Conservation (phyloP, 2,797 vertebrate genomes). For the Melanotaenia boesemani region DNA sequence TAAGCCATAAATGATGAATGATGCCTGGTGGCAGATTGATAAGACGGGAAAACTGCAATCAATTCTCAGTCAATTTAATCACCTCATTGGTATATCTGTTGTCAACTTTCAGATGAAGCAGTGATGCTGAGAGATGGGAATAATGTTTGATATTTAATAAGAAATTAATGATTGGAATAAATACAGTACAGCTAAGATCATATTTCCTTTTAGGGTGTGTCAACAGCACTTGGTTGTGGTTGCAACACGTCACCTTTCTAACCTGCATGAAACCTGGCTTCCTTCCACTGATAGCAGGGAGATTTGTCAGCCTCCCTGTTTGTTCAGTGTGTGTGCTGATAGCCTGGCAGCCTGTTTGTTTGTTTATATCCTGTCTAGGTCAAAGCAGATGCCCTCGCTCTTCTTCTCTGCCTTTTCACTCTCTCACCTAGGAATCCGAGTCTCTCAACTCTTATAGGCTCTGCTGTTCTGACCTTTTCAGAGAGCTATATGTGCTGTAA, state of each 20-base stretch:
- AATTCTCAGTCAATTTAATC: conserved; percentile 32
- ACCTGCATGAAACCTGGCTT: conserved; percentile 58
- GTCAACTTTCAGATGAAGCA: conserved; percentile 24
- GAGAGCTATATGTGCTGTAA: conserved; percentile 41
- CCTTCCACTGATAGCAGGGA: conserved; percentile 64
- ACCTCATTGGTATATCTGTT: conserved; percentile 16
- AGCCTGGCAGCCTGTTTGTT: conserved; percentile 75
- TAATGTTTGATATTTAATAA: background rate
- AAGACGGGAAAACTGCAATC: conserved; percentile 31
- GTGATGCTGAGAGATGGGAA: background rate
- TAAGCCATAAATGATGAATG: conserved; percentile 59
- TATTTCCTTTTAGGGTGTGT: conserved; percentile 27
- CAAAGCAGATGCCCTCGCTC: conserved; percentile 72
- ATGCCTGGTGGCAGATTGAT: conserved; percentile 28
- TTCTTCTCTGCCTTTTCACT: conserved; percentile 43
- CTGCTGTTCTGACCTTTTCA: conserved; percentile 62
- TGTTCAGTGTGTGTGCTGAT: conserved; percentile 69
- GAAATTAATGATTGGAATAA: background rate
- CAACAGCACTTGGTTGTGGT: conserved; percentile 29
- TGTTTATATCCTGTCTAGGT: conserved; percentile 78
- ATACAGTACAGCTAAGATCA: background rate
- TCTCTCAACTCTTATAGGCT: conserved; percentile 36
- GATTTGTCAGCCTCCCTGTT: conserved; percentile 73
- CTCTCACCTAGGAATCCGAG: conserved; percentile 28
- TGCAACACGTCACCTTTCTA: conserved; percentile 39